These are phyloP conservation scores for Drosophila borealis DNA, from an alignment of 2,888 invertebrate species.

Conservation along the genomic window DNA sequence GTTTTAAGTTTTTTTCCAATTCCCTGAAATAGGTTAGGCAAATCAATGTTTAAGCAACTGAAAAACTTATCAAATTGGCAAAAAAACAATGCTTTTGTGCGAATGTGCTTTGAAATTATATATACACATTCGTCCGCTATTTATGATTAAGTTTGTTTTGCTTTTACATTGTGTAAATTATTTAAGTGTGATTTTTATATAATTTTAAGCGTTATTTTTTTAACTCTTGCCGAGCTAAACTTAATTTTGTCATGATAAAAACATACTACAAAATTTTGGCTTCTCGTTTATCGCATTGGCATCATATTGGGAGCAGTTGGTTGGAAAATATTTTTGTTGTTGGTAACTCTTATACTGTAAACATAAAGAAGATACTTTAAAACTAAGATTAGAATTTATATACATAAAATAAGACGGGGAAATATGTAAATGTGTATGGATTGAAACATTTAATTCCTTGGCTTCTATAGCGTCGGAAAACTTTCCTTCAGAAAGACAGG, in stretches of 20 bases:
- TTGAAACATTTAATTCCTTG: too few species aligned
- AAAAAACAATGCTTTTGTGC: constrained; percentile 50
- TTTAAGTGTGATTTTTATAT: constrained; percentile 9
- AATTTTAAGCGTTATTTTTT: background rate
- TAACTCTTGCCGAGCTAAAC: background rate
- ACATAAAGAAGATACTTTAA: too few species aligned
- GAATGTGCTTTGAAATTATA: constrained; percentile 5
- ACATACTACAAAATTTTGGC: too few species aligned
- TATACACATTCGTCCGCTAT: constrained; percentile 21
- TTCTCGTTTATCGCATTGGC: too few species aligned
- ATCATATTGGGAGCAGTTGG: too few species aligned
- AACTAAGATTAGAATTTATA: too few species aligned
- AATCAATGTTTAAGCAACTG: constrained; percentile 45
- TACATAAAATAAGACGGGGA: too few species aligned
- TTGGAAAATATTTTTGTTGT: too few species aligned
- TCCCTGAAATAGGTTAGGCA: constrained; percentile 51
- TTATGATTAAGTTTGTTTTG: constrained; percentile 23
- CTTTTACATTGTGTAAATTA: constrained; percentile 39
- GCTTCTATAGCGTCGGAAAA: too few species aligned
- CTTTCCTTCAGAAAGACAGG: too few species aligned
- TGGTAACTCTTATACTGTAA: too few species aligned
- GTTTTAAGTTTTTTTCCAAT: constrained; percentile 38
- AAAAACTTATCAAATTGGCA: constrained; percentile 53
- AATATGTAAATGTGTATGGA: too few species aligned
- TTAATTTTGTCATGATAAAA: background rate